phyloP scores from a whole-genome alignment of 2,888 invertebrate species.

The Salticus scenicus region DNA sequence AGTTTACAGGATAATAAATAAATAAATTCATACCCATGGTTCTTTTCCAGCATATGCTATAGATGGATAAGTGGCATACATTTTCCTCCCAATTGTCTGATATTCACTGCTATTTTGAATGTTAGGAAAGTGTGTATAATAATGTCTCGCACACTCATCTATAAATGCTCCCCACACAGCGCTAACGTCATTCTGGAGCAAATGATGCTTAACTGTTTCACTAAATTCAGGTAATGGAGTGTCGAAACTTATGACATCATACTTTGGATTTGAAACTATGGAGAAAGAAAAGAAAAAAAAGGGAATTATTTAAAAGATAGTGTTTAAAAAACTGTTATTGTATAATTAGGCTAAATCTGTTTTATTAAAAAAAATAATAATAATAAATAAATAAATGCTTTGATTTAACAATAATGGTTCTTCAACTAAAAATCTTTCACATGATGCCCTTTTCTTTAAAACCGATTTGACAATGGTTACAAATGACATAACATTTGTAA shows the following conservation, averaged over 20 bases:
- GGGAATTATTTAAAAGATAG: not conserved
- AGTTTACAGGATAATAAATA: not conserved
- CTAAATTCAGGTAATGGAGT: slow-evolving; percentile 63
- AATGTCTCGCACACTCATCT: slow-evolving; percentile 61
- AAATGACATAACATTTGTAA: too few species aligned
- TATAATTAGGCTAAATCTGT: not conserved
- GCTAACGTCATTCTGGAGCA: slow-evolving; percentile 40
- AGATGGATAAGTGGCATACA: slow-evolving; percentile 46
- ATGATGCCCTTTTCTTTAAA: not conserved
- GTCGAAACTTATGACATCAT: slow-evolving; percentile 36
- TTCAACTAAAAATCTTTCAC: not conserved
- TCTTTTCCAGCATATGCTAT: slow-evolving; percentile 59
- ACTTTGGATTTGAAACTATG: slow-evolving; percentile 21
- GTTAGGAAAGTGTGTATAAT: slow-evolving; percentile 41
- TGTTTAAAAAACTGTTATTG: not conserved
- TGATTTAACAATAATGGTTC: not conserved
- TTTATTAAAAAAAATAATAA: not conserved
- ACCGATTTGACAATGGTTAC: too few species aligned
- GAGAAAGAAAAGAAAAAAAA: not conserved
- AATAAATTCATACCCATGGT: slow-evolving; percentile 52
- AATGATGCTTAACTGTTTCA: not conserved
- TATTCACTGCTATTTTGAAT: slow-evolving; percentile 67
- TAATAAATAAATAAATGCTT: not conserved
- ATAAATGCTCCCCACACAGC: slow-evolving; percentile 61
- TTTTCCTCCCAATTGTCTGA: slow-evolving; percentile 64